These are phyloP conservation scores for Pangasius sanitwongsei DNA, from an alignment of 2,797 vertebrate genomes.

Conservation along the genomic window DNA sequence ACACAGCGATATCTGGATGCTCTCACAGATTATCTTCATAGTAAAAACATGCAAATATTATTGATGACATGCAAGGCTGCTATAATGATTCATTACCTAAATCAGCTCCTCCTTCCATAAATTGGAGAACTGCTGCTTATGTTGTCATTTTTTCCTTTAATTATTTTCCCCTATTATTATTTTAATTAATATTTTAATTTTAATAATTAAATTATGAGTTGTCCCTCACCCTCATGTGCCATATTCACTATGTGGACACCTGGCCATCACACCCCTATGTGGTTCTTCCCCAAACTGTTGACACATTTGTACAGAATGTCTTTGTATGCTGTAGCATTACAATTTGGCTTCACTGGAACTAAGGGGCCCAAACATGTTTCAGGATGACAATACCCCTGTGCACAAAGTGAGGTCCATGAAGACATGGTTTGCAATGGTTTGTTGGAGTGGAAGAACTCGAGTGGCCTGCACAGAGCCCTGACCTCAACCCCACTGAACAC, in stretches of 20 bases:
- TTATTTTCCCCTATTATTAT: not conserved
- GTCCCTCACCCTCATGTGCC: not conserved
- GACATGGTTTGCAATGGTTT: not conserved
- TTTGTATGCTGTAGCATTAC: not conserved
- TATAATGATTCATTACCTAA: not conserved
- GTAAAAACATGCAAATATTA: constrained; percentile 5
- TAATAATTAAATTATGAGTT: not conserved
- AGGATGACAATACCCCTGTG: not conserved
- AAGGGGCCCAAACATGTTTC: not conserved
- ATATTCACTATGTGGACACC: too few species aligned
- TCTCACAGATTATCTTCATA: not conserved
- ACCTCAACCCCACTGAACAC: not conserved
- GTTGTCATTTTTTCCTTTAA: not conserved
- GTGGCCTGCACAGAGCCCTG: not conserved
- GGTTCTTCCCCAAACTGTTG: not conserved
- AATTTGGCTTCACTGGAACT: not conserved
- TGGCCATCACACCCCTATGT: not conserved
- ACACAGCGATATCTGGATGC: not conserved
- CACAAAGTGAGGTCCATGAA: not conserved
- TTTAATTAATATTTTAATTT: not conserved
- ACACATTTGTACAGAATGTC: not conserved
- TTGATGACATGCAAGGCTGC: not conserved
- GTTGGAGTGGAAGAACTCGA: not conserved
- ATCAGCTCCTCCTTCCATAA: not conserved
- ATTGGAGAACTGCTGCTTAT: not conserved